phyloP scores from a whole-genome alignment of 2,888 invertebrate genomes.

The Diloba caeruleocephala region DNA sequence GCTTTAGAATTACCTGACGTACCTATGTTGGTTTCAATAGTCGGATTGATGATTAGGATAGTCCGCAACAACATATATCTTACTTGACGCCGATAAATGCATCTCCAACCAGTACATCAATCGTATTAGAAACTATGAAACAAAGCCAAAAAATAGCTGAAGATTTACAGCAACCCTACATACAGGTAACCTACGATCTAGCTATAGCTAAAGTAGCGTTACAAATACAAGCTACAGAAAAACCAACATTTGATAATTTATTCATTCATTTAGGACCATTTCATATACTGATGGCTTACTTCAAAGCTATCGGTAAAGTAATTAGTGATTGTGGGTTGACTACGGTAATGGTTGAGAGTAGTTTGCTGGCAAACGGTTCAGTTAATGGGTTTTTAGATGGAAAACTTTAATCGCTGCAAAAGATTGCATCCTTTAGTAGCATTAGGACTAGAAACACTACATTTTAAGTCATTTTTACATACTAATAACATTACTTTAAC shows the following conservation, averaged over 20 bases:
- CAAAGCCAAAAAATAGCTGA: not conserved
- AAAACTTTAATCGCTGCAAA: constrained; percentile 1
- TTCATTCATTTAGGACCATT: constrained; percentile 3
- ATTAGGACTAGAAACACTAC: constrained; percentile 2
- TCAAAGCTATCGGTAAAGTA: not conserved
- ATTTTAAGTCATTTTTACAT: not conserved
- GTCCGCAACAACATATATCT: constrained; percentile 2
- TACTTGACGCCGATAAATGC: not conserved
- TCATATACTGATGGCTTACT: not conserved
- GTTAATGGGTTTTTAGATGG: not conserved
- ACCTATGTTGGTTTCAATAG: constrained; percentile 10
- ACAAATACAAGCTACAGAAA: not conserved
- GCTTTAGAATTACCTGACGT: constrained; percentile 1
- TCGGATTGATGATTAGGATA: constrained; percentile 1
- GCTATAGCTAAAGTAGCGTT: constrained; percentile 4
- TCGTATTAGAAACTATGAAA: constrained; percentile 2
- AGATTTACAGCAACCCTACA: not conserved
- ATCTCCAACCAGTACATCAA: not conserved
- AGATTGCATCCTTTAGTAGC: not conserved
- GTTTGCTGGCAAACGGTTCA: not conserved
- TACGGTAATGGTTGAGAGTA: not conserved
- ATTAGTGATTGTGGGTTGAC: not conserved
- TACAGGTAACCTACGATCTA: not conserved
- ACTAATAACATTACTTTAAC: not conserved
- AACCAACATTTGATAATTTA: constrained; percentile 1